Evolutionary conservation across 1,140 invertebrate genomes (phyloP), one percentile per base, ranked within the genome.

Genomic region (Lepidurus packardi): DNA sequence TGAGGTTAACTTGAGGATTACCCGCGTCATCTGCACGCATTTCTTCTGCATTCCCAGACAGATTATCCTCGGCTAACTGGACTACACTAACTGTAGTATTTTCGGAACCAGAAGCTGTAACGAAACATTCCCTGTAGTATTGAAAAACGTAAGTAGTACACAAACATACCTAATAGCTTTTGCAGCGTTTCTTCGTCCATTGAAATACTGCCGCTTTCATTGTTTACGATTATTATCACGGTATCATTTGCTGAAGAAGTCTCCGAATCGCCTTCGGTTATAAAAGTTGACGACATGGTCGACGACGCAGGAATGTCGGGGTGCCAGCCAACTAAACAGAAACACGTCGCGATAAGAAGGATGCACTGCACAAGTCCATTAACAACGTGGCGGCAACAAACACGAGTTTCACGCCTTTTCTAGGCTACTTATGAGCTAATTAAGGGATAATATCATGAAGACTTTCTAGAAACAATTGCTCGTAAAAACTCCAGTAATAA

Each of bases 191-290:
- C 88, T 82, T 90, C 88, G 84, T 92, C 91, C 41, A 92, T 89
- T 73, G 90, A 90, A 79, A 92, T 86, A 65, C 87, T 88, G 81
- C 90, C 90, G 87, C 80, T 80, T 74, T 91, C 90, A 84, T 92
- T 90, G 82, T 90, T 90, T 82, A 91, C 89, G 82, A 92, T 88
- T 84, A 92, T 89, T 81, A 92, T 90, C 81, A 92, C 83, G 65
- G 85, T 87, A 74, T 87, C 85, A 76, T 87, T 86, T 78, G 86
- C 85, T 24, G 76, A 77, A 7, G 76, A 77, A 7, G 24, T 65
- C 7, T 77, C 76, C n/a, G 45, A 45, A 53, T 45, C 41, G 76
- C 44, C 65, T 34, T 77, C 76, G 21, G 76, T 65, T 25, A 77
- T 65, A 16, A 77, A 77, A 47, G 76, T 77, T 13, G 44, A 53